Base-by-base conservation (phyloP, 2,888 invertebrate species). In the Tetranychus truncatus region DNA sequence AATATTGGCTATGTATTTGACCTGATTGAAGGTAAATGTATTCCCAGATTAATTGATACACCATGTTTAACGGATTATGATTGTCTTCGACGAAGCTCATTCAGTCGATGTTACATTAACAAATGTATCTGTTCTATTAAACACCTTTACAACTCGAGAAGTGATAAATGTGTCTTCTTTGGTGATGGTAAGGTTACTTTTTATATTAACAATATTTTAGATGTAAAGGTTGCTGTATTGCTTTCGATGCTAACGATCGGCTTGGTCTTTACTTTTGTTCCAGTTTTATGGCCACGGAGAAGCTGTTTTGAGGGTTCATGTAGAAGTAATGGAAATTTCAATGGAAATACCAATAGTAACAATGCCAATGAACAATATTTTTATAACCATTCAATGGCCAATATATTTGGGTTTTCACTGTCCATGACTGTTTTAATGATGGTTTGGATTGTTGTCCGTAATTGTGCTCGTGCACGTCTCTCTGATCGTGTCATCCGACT, bases 11-110 rank as follows among this genome's bases (percentile, higher is more conserved):
- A 69, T 21, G 69, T 69, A 20, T 69, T 24, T 69, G 69, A 69
- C 24, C 15, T 24, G 69, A 21, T 24, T 69, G 69, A 69, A 24
- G 69, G 34, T 69, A 69, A 69, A 69, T 69, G 69, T 24, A 69
- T 69, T 9, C 69, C 69, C 11, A 69, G 69, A 21, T 24, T 69
- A 69, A 69, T 69, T 69, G 69, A 69, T 69, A 69, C 69, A 21
- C 69, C 69, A n/a, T 69, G 69, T 69, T 24, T 69, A 24, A 20
- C 20, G 11, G 20, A 21, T 69, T 69, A 20, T 21, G 21, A 69
- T 24, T 69, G 69, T 69, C 34, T 24, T 24, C 20, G 34, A 21
- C 69, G 69, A 9, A 69, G 69, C 21, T 21, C 69, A 69, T 69
- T 24, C 5, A 69, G 21, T 24, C 69, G 69, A 69, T 69, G 69